Base-by-base conservation (phyloP, 1,140 invertebrate species). In the Platyscapa corneri region DNA sequence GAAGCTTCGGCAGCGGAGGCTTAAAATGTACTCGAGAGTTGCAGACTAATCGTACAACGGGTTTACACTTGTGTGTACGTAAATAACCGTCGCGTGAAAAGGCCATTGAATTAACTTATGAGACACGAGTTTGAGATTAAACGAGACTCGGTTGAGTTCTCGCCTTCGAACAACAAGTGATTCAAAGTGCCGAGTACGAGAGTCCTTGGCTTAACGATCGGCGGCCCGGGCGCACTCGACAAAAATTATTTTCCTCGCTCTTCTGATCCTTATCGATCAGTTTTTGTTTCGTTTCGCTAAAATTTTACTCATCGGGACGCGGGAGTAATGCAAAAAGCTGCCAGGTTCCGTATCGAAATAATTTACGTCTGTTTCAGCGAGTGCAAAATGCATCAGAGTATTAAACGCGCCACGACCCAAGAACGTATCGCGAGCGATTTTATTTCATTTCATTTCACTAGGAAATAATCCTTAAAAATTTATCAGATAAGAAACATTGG, bases 151-250 rank as follows among this genome's bases (percentile, higher is more conserved):
- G 87, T 87, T 88, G 88, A 89, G 88, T 89, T 64, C 87, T 60
- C 85, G 88, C 74, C 81, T 70, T 87, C 86, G 88, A 90, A 92
- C 89, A 90, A 92, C 89, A 90, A 91, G 91, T 90, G 90, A 89
- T 88, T 88, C 83, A 65, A 85, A 87, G 87, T 82, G 83, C 75
- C 34, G 84, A 74, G 46, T 37, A 39, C 78, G 53, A 32, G 53
- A 67, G 16, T 65, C 32, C 78, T 32, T 30, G 78, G 18, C 2
- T 34, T 12, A 12, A 30, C n/a, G 49, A 56, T 77, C n/a, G 42
- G 37, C 74, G n/a, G 7, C n/a, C 1, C 46, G 75, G 1, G 20
- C 56, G 34, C 23, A 30, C 60, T 64, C 34, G 7, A 32, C 39
- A 46, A 32, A n/a, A n/a, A n/a, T 10, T 1, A 53, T 5, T 42